Evolutionary conservation across 1,140 invertebrate species (phyloP).

Genomic region (Penaeus vannamei): DNA sequence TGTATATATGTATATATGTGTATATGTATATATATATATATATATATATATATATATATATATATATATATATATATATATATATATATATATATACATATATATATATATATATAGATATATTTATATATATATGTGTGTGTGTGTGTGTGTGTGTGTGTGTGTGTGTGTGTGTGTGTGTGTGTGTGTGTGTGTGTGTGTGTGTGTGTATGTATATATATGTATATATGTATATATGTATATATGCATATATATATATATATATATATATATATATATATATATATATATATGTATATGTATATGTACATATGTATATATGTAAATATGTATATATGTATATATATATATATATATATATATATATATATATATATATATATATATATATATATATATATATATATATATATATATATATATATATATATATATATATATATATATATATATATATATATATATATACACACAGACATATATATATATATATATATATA

Average conservation of each 20-base stretch:
- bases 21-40: conserved; percentile 30
- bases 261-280: conserved; percentile 11
- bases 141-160: neutral
- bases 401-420: neutral
- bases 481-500: neutral
- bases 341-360: conserved; percentile 25
- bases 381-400: conserved; percentile 28
- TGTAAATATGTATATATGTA: conserved; percentile 24
- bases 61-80: conserved; percentile 31
- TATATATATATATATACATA: neutral
- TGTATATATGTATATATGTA: conserved; percentile 37
- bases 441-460: neutral
- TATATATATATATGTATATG: conserved; percentile 19
- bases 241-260: conserved; percentile 34
- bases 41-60: conserved; percentile 22
- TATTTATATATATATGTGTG: conserved; percentile 9
- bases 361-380: conserved; percentile 33
- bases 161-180: conserved; percentile 13
- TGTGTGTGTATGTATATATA: conserved; percentile 2
- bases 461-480: neutral
- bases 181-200: conserved; percentile 1
- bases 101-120: neutral
- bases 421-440: neutral
- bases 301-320: conserved; percentile 33
- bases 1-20: conserved; percentile 10